A percentile compares a stretch with the other conserved stretches of the same genome.
These are phyloP conservation scores for Pocillopora damicornis DNA, from an alignment of 64 coral and sea anemone species.

Conservation along the genomic window DNA sequence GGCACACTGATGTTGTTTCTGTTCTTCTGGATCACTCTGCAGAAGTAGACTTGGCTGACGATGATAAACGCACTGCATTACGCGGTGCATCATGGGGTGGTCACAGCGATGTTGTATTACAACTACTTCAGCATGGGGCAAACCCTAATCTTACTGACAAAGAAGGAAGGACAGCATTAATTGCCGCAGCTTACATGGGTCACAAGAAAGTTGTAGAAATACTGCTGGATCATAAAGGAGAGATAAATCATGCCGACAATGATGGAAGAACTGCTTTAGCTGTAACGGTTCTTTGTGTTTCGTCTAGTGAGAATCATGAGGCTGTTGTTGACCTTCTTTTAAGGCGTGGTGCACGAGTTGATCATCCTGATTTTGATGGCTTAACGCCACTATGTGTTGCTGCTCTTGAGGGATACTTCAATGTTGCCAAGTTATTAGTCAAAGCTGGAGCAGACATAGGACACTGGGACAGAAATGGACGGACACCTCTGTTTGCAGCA, in stretches of 20 bases:
- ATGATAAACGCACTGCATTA: constrained; percentile 87
- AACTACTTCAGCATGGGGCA: constrained; percentile 82
- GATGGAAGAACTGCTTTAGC: constrained; percentile 94
- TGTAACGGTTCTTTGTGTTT: constrained; percentile 77
- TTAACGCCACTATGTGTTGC: constrained; percentile 90
- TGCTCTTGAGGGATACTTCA: constrained; percentile 75
- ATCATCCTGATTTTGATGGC: constrained; percentile 95
- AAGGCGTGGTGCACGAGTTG: constrained; percentile 69
- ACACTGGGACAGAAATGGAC: constrained; percentile 96
- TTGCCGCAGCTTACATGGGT: constrained; percentile 97
- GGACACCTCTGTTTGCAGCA: constrained; percentile 92
- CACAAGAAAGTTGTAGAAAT: constrained; percentile 78
- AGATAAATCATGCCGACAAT: constrained; percentile 89
- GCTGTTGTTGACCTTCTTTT: constrained; percentile 78
- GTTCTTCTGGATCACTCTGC: constrained; percentile 85
- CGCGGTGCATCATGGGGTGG: constrained; percentile 97
- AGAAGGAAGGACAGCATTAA: constrained; percentile 92
- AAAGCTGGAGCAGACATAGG: constrained; percentile 71
- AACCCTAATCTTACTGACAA: constrained; percentile 85
- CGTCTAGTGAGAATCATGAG: constrained; percentile 60
- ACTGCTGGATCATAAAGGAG: constrained; percentile 81
- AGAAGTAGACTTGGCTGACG: constrained; percentile 83
- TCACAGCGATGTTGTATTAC: constrained; percentile 79
- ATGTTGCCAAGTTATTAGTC: constrained; percentile 78
- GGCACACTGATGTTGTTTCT: constrained; percentile 89